Conservation (phyloP, 1,140 invertebrate species). For the Globodera ellingtonae region DNA sequence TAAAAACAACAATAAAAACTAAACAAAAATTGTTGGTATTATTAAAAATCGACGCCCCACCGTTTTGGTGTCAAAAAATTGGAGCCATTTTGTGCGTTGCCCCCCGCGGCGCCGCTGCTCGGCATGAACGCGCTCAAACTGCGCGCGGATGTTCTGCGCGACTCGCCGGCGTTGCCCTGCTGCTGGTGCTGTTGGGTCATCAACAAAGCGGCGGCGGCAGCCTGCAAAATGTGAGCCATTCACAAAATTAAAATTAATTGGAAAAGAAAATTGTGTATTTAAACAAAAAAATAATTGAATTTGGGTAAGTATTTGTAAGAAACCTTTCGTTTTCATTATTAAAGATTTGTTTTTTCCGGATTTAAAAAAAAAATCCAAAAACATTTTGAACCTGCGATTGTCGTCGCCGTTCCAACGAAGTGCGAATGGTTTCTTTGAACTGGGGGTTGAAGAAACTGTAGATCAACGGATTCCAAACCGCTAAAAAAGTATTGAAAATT, state of each 20-base stretch:
- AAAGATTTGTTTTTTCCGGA: no score
- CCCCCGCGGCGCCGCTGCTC: no score
- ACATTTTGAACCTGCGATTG: slow-evolving; percentile 11
- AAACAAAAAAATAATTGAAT: no score
- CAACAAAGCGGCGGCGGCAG: not conserved
- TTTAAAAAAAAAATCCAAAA: no score
- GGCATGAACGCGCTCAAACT: not conserved
- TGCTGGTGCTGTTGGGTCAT: not conserved
- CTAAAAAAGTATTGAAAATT: slow-evolving; percentile 28
- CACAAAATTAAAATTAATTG: no score
- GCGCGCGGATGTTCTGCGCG: not conserved
- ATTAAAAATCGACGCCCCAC: no score
- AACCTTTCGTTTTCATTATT: no score
- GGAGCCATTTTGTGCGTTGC: not conserved
- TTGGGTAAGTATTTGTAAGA: no score
- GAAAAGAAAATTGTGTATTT: no score
- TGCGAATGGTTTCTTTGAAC: slow-evolving; percentile 50
- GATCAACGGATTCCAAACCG: slow-evolving; percentile 70
- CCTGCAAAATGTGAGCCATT: not conserved
- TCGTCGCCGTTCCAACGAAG: slow-evolving; percentile 19
- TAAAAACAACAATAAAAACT: no score
- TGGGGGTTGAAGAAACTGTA: slow-evolving; percentile 68
- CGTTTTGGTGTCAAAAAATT: not conserved
- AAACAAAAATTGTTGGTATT: not conserved
- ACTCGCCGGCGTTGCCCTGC: not conserved